phyloP scores from a whole-genome alignment of 2,888 invertebrate species.

The Drosophila planitibia region DNA sequence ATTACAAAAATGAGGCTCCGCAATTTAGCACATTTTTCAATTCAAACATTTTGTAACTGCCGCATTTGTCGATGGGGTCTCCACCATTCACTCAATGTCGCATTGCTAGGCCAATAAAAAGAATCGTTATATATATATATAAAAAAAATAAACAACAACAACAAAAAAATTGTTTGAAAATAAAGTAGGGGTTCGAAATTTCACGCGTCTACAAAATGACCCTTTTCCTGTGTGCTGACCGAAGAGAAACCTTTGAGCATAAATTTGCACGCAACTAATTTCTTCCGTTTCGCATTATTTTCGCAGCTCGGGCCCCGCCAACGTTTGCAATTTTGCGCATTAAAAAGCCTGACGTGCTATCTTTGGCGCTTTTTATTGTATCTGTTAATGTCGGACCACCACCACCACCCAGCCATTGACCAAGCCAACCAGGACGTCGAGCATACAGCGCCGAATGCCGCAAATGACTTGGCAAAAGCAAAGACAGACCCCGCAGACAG shows the following conservation, averaged over 20 bases:
- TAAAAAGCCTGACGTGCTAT: conserved; percentile 81
- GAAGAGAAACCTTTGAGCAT: conserved; percentile 60
- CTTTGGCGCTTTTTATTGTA: conserved; percentile 81
- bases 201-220: conserved; percentile 79
- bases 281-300: conserved; percentile 82
- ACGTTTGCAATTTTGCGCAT: conserved; percentile 81
- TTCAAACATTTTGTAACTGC: conserved; percentile 57
- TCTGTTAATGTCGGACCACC: conserved; percentile 74
- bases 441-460: conserved; percentile 61
- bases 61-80: conserved; percentile 27
- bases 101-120: conserved; percentile 49
- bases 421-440: conserved; percentile 8
- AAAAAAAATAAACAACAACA: not conserved
- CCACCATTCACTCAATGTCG: conserved; percentile 11
- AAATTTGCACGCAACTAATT: conserved; percentile 82
- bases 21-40: conserved; percentile 69
- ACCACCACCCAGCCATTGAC: conserved; percentile 3
- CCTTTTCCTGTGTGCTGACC: conserved; percentile 72
- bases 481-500: conserved; percentile 53
- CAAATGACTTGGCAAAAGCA: conserved; percentile 76
- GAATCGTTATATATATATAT: conserved; percentile 30
- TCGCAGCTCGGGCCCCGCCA: conserved; percentile 63
- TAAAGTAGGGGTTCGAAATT: conserved; percentile 54
- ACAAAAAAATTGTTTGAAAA: not conserved
- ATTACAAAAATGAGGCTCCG: conserved; percentile 45